Evolutionary conservation across 2,888 invertebrate species (phyloP), one percentile per base, ranked within the genome.

Genomic region (Drosophila helvetica): DNA sequence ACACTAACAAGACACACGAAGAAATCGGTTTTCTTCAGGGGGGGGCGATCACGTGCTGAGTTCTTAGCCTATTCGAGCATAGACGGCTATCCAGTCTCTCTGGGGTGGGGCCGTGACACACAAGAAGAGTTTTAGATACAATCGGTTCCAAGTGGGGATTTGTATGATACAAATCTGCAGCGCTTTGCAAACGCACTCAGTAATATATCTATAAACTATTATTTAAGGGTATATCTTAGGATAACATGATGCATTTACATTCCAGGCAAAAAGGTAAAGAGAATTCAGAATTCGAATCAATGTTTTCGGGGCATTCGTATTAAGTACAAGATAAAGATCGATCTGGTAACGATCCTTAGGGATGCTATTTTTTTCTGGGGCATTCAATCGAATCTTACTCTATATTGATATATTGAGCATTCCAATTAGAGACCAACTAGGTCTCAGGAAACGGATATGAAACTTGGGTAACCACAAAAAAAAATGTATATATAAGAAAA

Each of bases 231-330:
- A 42, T 59, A 43, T 66, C 66, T 66, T 66, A 66, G 68, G 56
- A 50, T 66, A 66, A 67, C 66, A 66, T 66, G 69, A 65, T 57
- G 86, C 88, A 84, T 75, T 76, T 83, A 83, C 88, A 84, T 84
- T 84, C 88, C 83, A 86, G 63, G 72, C 63, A 52, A 56, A 48
- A 67, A 67, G 17, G 57, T 27, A 7, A 27, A 27, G 8, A 27
- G 27, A 27, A 27, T 27, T 27, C 27, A 27, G 27, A n/a, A n/a
- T 51, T 56, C 51, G 27, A 42, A 8, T 71, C 58, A 55, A 53
- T 43, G 57, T 52, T 57, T 47, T 65, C 64, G 46, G 65, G 57
- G 69, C 74, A 61, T 67, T 80, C 79, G 71, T 74, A 78, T 84
- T 82, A 82, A 67, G 59, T 79, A 86, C 86, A 86, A 64, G 64